Percentiles rank a stretch among this genome's conserved stretches.
Conservation (phyloP, 2,113 vertebrate genomes). For the Rhinogobius similis region DNA sequence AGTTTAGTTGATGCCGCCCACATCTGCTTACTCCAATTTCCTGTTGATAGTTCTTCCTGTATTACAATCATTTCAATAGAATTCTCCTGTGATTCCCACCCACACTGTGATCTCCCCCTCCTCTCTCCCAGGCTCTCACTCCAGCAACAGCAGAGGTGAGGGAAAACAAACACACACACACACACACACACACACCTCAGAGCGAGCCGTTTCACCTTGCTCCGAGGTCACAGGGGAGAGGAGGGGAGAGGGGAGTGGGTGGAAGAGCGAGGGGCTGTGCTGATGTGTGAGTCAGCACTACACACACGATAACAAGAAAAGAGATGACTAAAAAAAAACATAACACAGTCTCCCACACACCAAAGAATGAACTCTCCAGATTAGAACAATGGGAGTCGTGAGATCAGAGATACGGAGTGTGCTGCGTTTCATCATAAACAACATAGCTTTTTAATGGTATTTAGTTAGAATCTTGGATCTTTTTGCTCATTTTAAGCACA, state of each 20-base stretch:
- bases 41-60: background rate
- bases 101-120: constrained; percentile 26
- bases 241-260: background rate
- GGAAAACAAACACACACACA: constrained; percentile 44
- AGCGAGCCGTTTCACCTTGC: constrained; percentile 58
- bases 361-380: background rate
- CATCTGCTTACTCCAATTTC: background rate
- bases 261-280: constrained; percentile 7
- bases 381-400: background rate
- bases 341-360: background rate
- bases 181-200: background rate
- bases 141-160: constrained; percentile 47
- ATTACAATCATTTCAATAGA: too few species aligned
- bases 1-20: background rate
- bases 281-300: constrained; percentile 47
- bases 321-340: background rate
- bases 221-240: constrained; percentile 33
- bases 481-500: too few species aligned
- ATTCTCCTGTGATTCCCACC: background rate
- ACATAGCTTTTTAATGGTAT: background rate
- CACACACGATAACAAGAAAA: background rate
- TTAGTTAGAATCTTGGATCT: too few species aligned
- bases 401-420: background rate
- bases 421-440: background rate
- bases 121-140: constrained; percentile 46